Conservation (phyloP, 92 coral and sea anemone genomes). For the Virgularia gustaviana region DNA sequence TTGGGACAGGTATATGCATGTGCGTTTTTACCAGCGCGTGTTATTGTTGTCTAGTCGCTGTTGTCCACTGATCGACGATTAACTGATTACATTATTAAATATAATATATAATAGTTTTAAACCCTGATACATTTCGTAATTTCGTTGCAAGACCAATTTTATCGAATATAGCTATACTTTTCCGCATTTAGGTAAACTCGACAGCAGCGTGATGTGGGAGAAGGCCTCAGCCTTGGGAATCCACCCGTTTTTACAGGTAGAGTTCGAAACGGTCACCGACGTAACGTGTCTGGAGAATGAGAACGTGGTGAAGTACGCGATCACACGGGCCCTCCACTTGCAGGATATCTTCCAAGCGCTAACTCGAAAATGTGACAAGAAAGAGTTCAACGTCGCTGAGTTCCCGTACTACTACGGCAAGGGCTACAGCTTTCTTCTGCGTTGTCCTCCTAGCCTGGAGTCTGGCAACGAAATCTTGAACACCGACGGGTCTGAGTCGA, state of each 20-base stretch:
- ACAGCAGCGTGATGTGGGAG: conserved; percentile 12
- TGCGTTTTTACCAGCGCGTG: no score
- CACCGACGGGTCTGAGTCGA: conserved; percentile 41
- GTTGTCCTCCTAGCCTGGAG: not conserved
- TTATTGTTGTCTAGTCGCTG: no score
- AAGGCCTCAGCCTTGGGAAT: conserved; percentile 27
- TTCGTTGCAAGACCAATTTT: no score
- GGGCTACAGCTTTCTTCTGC: conserved; percentile 23
- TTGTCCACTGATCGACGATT: no score
- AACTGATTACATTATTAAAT: no score
- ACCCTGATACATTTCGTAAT: no score
- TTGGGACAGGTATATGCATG: no score
- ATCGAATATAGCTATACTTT: no score
- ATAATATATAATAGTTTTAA: no score
- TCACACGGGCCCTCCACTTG: conserved; percentile 63
- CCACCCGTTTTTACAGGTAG: conserved; percentile 27
- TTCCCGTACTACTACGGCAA: conserved; percentile 32
- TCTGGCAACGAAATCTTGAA: conserved; percentile 10
- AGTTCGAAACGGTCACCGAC: conserved; percentile 35
- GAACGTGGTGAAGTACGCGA: conserved; percentile 39
- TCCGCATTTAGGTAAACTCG: no score
- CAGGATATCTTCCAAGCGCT: conserved; percentile 56
- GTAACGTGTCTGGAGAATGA: conserved; percentile 50
- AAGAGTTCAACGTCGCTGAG: conserved; percentile 55
- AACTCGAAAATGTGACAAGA: conserved; percentile 53